Conservation (phyloP, 2,797 vertebrate species). For the Carcharodon carcharias region DNA sequence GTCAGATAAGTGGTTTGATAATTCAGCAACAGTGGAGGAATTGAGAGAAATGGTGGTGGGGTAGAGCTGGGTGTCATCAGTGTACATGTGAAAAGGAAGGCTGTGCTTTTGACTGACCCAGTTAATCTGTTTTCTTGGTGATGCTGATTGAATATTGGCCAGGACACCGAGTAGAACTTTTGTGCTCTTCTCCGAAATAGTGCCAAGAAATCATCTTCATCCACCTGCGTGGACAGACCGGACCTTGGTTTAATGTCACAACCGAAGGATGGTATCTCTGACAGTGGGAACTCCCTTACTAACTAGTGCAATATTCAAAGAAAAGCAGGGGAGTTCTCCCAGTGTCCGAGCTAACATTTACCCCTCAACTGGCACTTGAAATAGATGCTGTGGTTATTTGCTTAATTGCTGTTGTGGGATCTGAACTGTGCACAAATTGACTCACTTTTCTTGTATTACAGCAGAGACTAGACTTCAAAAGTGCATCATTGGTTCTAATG, state of each 20-base stretch:
- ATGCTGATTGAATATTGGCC: not conserved
- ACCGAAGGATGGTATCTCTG: not conserved
- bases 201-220: not conserved
- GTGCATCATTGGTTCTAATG: not conserved
- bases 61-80: too few species aligned
- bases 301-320: too few species aligned
- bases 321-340: too few species aligned
- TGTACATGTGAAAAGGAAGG: too few species aligned
- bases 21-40: too few species aligned
- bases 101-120: too few species aligned
- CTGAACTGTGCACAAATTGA: not conserved
- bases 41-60: too few species aligned
- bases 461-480: not conserved
- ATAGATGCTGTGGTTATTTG: not conserved
- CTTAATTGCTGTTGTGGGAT: not conserved
- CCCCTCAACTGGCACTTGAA: not conserved
- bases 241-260: not conserved
- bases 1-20: too few species aligned
- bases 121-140: not conserved
- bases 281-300: not conserved
- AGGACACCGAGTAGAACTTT: not conserved
- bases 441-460: not conserved
- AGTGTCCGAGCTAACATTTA: too few species aligned
- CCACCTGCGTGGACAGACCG: not conserved
- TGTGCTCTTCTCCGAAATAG: not conserved